A percentile compares a stretch with the other conserved stretches of the same genome.
Conservation (phyloP, 2,113 vertebrate species). For the Halichoeres trimaculatus region DNA sequence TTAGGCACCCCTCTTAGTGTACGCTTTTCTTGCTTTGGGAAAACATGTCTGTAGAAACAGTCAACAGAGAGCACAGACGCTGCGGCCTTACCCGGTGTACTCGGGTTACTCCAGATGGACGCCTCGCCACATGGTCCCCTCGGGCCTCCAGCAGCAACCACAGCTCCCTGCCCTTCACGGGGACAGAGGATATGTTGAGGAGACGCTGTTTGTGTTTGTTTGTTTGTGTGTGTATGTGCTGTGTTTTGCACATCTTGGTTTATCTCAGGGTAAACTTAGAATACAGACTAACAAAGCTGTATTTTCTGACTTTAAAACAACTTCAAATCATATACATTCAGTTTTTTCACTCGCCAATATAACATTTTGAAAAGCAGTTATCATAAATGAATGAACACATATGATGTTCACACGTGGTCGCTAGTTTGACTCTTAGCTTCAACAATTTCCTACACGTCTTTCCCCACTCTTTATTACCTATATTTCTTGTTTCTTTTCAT, state of each 20-base stretch:
- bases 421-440: too few species aligned
- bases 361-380: too few species aligned
- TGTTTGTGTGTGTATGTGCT: slow-evolving; percentile 20
- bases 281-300: neutral
- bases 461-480: too few species aligned
- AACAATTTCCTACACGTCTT: too few species aligned
- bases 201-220: slow-evolving; percentile 11
- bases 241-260: slow-evolving; percentile 17
- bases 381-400: too few species aligned
- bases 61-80: slow-evolving; percentile 78
- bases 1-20: slow-evolving; percentile 72
- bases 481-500: too few species aligned
- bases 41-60: slow-evolving; percentile 84
- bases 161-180: slow-evolving; percentile 75
- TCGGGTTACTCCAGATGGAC: slow-evolving; percentile 80
- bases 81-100: slow-evolving; percentile 64
- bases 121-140: slow-evolving; percentile 63
- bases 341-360: too few species aligned
- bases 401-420: too few species aligned
- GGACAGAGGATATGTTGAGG: slow-evolving; percentile 59
- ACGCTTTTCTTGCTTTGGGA: slow-evolving; percentile 82
- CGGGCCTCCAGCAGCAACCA: slow-evolving; percentile 50
- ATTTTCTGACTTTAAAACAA: neutral
- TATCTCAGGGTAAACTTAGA: slow-evolving; percentile 5
- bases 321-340: too few species aligned